Base-by-base conservation (phyloP, 2,888 invertebrate species). In the Gortyna flavago region DNA sequence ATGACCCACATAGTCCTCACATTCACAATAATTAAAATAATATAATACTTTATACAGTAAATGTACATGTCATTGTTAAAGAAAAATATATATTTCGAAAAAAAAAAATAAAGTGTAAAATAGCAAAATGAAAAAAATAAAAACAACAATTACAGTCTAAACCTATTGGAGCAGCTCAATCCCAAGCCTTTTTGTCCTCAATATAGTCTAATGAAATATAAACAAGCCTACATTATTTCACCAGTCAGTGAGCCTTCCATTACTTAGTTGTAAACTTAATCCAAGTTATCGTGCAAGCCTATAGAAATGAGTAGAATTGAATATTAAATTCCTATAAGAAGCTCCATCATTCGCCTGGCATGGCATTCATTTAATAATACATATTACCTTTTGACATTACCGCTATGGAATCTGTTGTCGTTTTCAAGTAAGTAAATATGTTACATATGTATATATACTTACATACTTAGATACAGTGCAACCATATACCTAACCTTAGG, bases 241-340 rank as follows among this genome's bases (percentile, higher is more conserved):
- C 8, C 18, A 35, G 25, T 44, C 11, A n/a, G 25, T 54, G 11
- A 54, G 62, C 44, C 6, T 41, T 25, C 9, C 32, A 61, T 59
- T 38, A 25, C 6, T 48, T 11, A 51, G 44, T 57, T 75, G 29
- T 51, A 48, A 68, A 59, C n/a, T 67, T 57, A 57, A 82, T 70
- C 32, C 38, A 67, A 57, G 32, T 66, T 57, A 62, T 21, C 48
- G 29, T 18, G 25, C 13, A 41, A 32, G 29, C 41, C 48, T n/a
- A 44, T 32, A 66, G 29, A 77, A 71, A 83, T 48, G 11, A 68
- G 62, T 51, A 62, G 62, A 68, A 77, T 71, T 51, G 68, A 64
- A 83, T 77, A 67, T 83, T 77, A 77, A 82, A 83, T 64, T 67
- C 57, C 62, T 67, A 4, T 77, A 67, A n/a, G 77, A 77, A 77